phyloP scores from a whole-genome alignment of 2,113 vertebrate genomes.

The Tenrec ecaudatus region DNA sequence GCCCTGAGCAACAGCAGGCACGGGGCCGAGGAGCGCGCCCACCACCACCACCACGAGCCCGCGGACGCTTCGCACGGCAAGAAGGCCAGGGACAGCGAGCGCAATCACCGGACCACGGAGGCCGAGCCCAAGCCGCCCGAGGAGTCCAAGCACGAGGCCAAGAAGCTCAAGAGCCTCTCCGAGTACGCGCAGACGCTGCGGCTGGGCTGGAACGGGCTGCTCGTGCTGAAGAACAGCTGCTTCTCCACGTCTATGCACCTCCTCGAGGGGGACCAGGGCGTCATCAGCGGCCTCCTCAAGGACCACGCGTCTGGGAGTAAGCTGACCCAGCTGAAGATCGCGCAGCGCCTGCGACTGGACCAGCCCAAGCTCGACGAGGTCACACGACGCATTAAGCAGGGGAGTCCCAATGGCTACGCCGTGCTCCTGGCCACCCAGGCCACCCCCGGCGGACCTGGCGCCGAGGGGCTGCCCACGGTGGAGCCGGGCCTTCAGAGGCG shows the following conservation, averaged over 20 bases:
- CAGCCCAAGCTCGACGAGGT: constrained; percentile 98
- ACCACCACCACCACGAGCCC: constrained; percentile 83
- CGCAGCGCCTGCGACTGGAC: constrained; percentile 97
- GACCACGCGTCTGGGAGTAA: constrained; percentile 89
- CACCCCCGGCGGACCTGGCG: constrained; percentile 82
- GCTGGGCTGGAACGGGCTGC: constrained; percentile 95
- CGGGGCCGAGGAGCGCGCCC: constrained; percentile 85
- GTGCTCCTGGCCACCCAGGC: constrained; percentile 96
- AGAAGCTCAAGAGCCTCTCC: constrained; percentile 90
- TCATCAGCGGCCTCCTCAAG: constrained; percentile 92
- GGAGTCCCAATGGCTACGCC: constrained; percentile 94
- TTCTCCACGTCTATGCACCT: constrained; percentile 97
- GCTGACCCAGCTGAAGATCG: constrained; percentile 96
- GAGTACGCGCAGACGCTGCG: constrained; percentile 94
- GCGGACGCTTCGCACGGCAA: constrained; percentile 85
- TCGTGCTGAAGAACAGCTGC: constrained; percentile 98
- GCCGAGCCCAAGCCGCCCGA: constrained; percentile 84
- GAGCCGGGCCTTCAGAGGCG: constrained; percentile 96
- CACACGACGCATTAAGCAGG: constrained; percentile 94
- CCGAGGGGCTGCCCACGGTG: constrained; percentile 86
- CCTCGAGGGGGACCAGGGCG: constrained; percentile 94
- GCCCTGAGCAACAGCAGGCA: constrained; percentile 91
- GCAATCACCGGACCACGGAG: constrained; percentile 91
- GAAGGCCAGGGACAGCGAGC: constrained; percentile 89
- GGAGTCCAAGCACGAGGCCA: constrained; percentile 88